Evolutionary conservation across 1,140 invertebrate genomes (phyloP).

Genomic region (Leptopilina boulardi): DNA sequence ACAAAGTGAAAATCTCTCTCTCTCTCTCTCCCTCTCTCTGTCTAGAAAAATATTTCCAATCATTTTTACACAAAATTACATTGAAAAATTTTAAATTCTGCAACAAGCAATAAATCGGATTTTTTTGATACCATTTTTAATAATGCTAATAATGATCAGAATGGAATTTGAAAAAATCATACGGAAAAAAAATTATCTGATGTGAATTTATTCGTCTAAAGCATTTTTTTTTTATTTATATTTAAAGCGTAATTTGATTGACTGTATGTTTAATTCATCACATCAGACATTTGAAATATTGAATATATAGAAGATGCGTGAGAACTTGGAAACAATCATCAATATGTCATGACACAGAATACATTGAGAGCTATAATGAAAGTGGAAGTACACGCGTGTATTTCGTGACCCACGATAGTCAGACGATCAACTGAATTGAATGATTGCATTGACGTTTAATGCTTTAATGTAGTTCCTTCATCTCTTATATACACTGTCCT

Average conservation of each 20-base stretch:
- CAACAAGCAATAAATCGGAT: too few relatives aligned
- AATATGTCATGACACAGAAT: constrained; percentile 4
- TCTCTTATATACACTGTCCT: background rate
- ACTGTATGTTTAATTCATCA: background rate
- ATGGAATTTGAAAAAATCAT: too few relatives aligned
- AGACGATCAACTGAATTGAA: constrained; percentile 4
- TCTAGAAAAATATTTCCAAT: too few relatives aligned
- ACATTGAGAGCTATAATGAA: background rate
- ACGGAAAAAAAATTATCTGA: too few relatives aligned
- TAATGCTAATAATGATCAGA: too few relatives aligned
- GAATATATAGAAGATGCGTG: background rate
- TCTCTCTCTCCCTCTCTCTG: too few relatives aligned
- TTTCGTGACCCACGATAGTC: constrained; percentile 6
- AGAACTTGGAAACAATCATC: constrained; percentile 5
- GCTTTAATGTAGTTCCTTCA: constrained; percentile 4
- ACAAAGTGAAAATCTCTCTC: background rate
- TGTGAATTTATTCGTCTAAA: background rate
- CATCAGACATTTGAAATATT: background rate
- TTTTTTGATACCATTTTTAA: too few relatives aligned
- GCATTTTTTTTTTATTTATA: background rate
- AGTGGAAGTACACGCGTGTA: background rate
- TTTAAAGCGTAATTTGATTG: background rate
- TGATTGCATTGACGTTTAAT: constrained; percentile 2
- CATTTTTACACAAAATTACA: too few relatives aligned
- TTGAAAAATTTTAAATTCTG: too few relatives aligned